Evolutionary conservation across 2,888 invertebrate genomes (phyloP).

Genomic region (Drosophila subquinaria): DNA sequence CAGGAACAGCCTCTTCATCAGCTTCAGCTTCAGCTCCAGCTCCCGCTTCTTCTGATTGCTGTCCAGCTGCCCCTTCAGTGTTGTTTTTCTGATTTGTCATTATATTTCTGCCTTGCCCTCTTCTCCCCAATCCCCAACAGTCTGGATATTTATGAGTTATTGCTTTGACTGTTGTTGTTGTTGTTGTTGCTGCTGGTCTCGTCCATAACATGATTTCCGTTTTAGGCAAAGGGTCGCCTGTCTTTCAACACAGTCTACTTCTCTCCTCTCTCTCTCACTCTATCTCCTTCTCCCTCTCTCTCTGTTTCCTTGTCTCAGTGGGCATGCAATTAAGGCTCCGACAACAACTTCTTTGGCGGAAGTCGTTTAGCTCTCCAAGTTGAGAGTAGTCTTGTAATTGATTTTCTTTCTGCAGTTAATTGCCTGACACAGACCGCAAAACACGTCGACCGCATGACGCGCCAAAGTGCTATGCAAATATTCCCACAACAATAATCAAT

Average conservation of each 20-base stretch:
- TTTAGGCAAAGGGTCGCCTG: conserved; percentile 65
- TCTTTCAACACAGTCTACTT: conserved; percentile 31
- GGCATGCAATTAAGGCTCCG: conserved; percentile 55
- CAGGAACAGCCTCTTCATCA: conserved; percentile 64
- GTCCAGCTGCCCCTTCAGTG: conserved; percentile 55
- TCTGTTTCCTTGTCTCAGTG: conserved; percentile 19
- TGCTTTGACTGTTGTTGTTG: conserved; percentile 17
- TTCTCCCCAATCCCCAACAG: conserved; percentile 5
- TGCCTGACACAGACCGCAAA: conserved; percentile 68
- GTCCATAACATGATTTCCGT: conserved; percentile 76
- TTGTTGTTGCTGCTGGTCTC: conserved; percentile 41
- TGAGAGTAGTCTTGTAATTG: conserved; percentile 67
- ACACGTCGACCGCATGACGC: conserved; percentile 63
- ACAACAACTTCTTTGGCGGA: conserved; percentile 69
- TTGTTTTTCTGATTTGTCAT: conserved; percentile 76
- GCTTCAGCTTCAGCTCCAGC: conserved; percentile 31
- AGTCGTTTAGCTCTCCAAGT: conserved; percentile 71
- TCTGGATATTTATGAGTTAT: conserved; percentile 70
- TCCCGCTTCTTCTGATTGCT: conserved; percentile 64
- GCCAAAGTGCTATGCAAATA: conserved; percentile 78
- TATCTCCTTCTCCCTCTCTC: background rate
- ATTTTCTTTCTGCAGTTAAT: conserved; percentile 70
- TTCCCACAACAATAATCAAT: conserved; percentile 59
- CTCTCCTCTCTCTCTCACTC: background rate
- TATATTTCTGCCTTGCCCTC: conserved; percentile 55